Percentiles rank a stretch among this genome's conserved stretches.
phyloP scores from a whole-genome alignment of 2,113 vertebrate species.

The Prochilodus magdalenae region DNA sequence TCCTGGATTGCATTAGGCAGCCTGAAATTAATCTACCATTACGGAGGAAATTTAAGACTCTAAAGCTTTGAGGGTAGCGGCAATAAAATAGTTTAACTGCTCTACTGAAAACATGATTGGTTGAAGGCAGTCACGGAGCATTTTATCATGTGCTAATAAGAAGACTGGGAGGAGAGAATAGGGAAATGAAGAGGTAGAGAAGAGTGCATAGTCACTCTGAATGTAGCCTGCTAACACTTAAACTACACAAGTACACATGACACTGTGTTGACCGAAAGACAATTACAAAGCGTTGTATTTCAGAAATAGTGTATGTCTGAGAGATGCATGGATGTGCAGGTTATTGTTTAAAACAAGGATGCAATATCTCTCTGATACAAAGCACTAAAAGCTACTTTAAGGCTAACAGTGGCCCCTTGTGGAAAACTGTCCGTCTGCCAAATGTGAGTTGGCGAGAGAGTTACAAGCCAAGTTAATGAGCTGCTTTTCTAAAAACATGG shows the following conservation, averaged over 20 bases:
- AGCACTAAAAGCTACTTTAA: too few relatives aligned
- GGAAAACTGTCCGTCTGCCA: too few relatives aligned
- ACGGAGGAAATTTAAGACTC: slow-evolving; percentile 67
- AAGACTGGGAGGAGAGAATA: slow-evolving; percentile 49
- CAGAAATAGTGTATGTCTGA: too few relatives aligned
- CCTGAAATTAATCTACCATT: slow-evolving; percentile 72
- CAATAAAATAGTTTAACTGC: slow-evolving; percentile 71
- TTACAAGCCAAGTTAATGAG: too few relatives aligned
- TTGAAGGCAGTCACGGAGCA: slow-evolving; percentile 60
- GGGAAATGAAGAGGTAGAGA: slow-evolving; percentile 38
- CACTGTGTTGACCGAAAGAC: too few relatives aligned
- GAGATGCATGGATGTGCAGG: too few relatives aligned
- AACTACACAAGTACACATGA: slow-evolving; percentile 20
- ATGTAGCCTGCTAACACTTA: slow-evolving; percentile 10
- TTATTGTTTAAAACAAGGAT: not conserved
- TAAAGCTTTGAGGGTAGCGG: slow-evolving; percentile 65
- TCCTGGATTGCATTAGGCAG: slow-evolving; percentile 69
- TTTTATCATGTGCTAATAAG: slow-evolving; percentile 70
- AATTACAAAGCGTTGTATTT: too few relatives aligned
- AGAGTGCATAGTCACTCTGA: slow-evolving; percentile 25
- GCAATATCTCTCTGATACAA: too few relatives aligned
- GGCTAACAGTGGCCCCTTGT: too few relatives aligned
- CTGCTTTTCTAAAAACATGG: too few relatives aligned
- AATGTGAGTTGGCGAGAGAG: too few relatives aligned
- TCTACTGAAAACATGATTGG: slow-evolving; percentile 67